phyloP scores from a whole-genome alignment of 1,140 invertebrate species.

The Tetragonula clypearis region DNA sequence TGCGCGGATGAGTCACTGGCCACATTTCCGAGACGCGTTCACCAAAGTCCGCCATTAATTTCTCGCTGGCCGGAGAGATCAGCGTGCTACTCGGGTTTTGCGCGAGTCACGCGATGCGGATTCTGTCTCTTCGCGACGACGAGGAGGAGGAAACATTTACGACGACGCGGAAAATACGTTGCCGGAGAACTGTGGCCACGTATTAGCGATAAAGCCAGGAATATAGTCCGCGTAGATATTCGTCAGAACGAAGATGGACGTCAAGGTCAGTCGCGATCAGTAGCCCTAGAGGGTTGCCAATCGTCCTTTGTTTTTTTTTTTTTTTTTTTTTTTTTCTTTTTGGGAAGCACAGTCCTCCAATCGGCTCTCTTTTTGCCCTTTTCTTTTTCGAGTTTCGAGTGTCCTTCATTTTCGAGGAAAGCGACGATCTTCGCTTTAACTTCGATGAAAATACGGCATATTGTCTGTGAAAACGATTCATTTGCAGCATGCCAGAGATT shows the following conservation, averaged over 20 bases:
- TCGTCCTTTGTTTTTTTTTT: too few species aligned
- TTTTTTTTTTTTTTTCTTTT: too few species aligned
- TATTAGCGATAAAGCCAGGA: slow-evolving; percentile 24
- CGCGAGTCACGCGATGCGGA: slow-evolving; percentile 54
- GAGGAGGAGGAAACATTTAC: slow-evolving; percentile 40
- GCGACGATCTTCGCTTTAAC: too few species aligned
- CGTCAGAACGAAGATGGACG: not conserved
- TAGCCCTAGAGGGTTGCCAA: too few species aligned
- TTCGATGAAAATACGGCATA: too few species aligned
- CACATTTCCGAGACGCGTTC: slow-evolving; percentile 57
- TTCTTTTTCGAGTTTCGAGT: too few species aligned
- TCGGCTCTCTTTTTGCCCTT: too few species aligned
- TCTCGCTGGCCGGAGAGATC: slow-evolving; percentile 27
- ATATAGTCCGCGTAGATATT: slow-evolving; percentile 1
- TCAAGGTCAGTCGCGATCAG: not conserved
- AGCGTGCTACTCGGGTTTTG: slow-evolving; percentile 26
- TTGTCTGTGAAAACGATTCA: too few species aligned
- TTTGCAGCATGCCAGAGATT: too few species aligned
- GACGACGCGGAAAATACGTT: slow-evolving; percentile 41
- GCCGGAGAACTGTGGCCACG: slow-evolving; percentile 19
- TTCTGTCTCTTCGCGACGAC: slow-evolving; percentile 19
- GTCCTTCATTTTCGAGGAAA: too few species aligned
- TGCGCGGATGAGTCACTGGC: slow-evolving; percentile 38
- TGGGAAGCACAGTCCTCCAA: too few species aligned
- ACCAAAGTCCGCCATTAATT: slow-evolving; percentile 50